Conservation (phyloP, 2,888 invertebrate genomes). For the Sussaba pulchella region DNA sequence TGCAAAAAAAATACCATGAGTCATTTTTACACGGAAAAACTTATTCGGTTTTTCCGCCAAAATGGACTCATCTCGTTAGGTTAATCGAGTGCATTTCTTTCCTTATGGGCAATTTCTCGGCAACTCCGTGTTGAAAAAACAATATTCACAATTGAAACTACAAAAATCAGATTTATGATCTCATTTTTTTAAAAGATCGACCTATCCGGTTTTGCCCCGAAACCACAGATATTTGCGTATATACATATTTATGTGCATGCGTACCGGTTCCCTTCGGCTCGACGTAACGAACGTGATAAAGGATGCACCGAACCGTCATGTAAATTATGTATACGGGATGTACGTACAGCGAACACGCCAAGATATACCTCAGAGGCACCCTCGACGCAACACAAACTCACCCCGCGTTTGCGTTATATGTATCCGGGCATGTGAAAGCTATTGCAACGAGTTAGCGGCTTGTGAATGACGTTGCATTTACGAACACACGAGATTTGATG, state of each 20-base stretch:
- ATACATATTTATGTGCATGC: not conserved
- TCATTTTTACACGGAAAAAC: too few species aligned
- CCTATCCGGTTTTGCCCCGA: too few species aligned
- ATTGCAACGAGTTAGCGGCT: constrained; percentile 25
- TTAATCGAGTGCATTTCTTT: too few species aligned
- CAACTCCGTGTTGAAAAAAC: too few species aligned
- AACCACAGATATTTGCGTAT: not conserved
- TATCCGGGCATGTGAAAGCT: not conserved
- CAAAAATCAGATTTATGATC: too few species aligned
- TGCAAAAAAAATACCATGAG: too few species aligned
- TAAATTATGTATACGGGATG: constrained; percentile 56
- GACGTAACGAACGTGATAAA: constrained; percentile 63
- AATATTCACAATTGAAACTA: too few species aligned
- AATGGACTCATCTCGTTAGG: too few species aligned
- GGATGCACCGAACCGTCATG: constrained; percentile 63
- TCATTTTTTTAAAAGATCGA: too few species aligned
- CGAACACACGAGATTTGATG: constrained; percentile 14
- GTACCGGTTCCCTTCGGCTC: constrained; percentile 30
- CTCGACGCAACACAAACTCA: not conserved
- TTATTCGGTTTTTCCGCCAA: too few species aligned
- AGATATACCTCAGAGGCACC: not conserved
- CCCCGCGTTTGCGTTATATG: too few species aligned
- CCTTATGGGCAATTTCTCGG: too few species aligned
- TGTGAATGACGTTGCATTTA: constrained; percentile 56
- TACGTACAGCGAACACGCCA: not conserved